Evolutionary conservation across 1,140 invertebrate species (phyloP), one percentile per base, ranked within the genome.

Genomic region (Drosophila ficusphila): DNA sequence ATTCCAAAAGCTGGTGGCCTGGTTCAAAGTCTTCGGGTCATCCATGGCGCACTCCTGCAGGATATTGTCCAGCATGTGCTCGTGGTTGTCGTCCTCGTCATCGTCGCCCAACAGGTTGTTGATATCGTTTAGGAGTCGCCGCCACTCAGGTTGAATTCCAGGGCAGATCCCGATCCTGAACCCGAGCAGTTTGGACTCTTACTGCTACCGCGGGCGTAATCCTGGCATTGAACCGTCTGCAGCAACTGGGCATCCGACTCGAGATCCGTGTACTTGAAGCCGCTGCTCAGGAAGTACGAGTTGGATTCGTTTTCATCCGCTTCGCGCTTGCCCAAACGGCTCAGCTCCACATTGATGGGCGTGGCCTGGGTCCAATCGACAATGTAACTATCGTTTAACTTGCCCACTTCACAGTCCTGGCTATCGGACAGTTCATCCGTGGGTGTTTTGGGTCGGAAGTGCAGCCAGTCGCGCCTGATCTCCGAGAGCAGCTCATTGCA

Each of bases 381-480:
- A 12, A 92, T 89, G 21, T 90, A 21, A 86, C 78, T 90, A 12
- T 78, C 65, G 39, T 72, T 70, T 25, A 46, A 36, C 16, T 86
- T 86, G 31, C n/a, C 49, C 5, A 46, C 36, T 1, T 60, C 52
- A 8, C 25, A 41, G 11, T 86, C 68, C 29, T 79, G 51, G 39
- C 49, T 92, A n/a, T 90, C 61, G 9, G 75, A 79, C 27, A 81
- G 36, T n/a, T 89, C 79, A 7, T 76, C 74, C 39, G 79, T 77
- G 42, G 94, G 94, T 42, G 95, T 95, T 92, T 96, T 96, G 58
- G 95, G 95, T 77, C 95, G 94, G 91, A 96, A 96, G 90, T 96
- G 95, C 91, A 96, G 92, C 95, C 95, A 90, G 64, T 92, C 90
- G 5, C 82, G 77, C 0, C 89, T 65, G 46, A 91, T 91, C 70